Conservation (phyloP, 2,113 vertebrate species). For the Cololabis saira region DNA sequence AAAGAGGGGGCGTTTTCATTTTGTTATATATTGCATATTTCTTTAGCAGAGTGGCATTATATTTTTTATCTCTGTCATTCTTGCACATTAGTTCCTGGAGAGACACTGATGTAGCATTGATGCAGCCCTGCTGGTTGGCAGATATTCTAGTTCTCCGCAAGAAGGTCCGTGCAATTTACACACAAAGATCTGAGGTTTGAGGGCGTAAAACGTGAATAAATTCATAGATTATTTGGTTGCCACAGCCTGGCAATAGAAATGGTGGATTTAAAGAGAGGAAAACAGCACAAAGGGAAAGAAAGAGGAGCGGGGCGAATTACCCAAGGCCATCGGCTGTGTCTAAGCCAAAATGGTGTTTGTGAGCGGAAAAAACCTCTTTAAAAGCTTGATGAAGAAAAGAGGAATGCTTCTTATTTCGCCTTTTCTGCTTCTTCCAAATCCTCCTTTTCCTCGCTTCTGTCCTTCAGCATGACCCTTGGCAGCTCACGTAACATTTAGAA, state of each 20-base stretch:
- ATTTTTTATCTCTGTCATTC: background rate
- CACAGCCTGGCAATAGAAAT: conserved; percentile 49
- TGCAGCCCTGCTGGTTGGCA: background rate
- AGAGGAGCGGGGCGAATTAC: conserved; percentile 44
- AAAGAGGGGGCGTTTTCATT: no score
- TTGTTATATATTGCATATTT: no score
- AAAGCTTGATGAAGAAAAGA: conserved; percentile 29
- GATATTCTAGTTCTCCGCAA: conserved; percentile 11
- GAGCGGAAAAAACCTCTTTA: conserved; percentile 8
- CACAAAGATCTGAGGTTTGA: conserved; percentile 9
- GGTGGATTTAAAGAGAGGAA: conserved; percentile 48
- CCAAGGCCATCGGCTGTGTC: conserved; percentile 48
- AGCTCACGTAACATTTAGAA: conserved; percentile 8
- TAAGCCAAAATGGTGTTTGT: conserved; percentile 54
- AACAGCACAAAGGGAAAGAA: conserved; percentile 36
- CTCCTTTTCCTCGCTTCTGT: conserved; percentile 1
- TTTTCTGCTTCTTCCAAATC: conserved; percentile 14
- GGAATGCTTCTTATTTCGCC: conserved; percentile 27
- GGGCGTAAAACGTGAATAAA: conserved; percentile 51
- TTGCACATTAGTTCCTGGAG: background rate
- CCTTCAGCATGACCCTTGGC: conserved; percentile 14
- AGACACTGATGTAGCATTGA: background rate
- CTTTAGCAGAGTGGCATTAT: no score
- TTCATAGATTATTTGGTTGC: conserved; percentile 66
- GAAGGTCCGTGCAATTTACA: conserved; percentile 6